phyloP scores from a whole-genome alignment of 2,888 invertebrate genomes.

The Andrena bicolor region DNA sequence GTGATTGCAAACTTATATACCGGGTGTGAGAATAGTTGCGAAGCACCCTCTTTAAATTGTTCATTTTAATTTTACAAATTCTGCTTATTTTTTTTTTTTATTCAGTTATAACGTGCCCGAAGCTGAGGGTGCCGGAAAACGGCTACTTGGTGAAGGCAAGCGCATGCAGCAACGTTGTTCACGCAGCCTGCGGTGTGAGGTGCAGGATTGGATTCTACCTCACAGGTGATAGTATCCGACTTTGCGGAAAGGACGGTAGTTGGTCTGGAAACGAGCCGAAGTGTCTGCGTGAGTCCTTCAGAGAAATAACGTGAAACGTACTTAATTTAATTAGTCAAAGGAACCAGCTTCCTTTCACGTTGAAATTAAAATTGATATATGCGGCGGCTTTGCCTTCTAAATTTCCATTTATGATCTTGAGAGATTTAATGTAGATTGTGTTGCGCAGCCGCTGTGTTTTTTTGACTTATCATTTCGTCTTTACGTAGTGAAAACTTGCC shows the following conservation, averaged over 20 bases:
- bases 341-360: too few species aligned
- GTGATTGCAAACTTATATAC: neutral
- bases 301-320: neutral
- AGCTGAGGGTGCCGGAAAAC: conserved; percentile 87
- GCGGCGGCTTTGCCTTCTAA: neutral
- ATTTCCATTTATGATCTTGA: neutral
- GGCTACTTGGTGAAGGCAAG: conserved; percentile 89
- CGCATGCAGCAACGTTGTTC: conserved; percentile 88
- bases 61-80: neutral
- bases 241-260: conserved; percentile 88
- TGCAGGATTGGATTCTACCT: conserved; percentile 89
- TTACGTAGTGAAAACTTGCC: conserved; percentile 88
- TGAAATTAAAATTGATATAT: too few species aligned
- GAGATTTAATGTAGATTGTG: neutral
- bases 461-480: neutral
- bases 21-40: neutral
- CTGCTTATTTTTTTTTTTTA: neutral
- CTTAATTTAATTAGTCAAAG: neutral
- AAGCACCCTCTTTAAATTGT: neutral
- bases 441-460: neutral
- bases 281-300: conserved; percentile 88
- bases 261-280: conserved; percentile 89
- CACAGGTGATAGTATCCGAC: conserved; percentile 86
- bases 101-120: conserved; percentile 87
- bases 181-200: conserved; percentile 90